Evolutionary conservation across 2,797 vertebrate genomes (phyloP).

Genomic region (Characodon lateralis): DNA sequence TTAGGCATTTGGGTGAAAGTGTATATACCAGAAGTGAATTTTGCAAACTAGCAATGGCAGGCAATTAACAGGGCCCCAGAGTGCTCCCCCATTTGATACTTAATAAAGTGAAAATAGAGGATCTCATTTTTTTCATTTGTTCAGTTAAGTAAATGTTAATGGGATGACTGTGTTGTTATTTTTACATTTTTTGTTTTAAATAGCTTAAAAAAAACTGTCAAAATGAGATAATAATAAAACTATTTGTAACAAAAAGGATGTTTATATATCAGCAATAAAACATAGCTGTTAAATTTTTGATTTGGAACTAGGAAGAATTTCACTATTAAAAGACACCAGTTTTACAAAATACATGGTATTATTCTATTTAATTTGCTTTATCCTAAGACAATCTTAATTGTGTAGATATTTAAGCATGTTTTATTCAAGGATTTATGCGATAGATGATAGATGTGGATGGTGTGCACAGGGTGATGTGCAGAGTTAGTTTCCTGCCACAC

Average conservation of each 20-base stretch:
- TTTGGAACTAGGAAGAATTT: neutral
- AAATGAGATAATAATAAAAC: neutral
- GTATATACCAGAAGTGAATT: neutral
- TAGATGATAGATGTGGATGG: too few species aligned
- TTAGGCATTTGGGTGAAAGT: neutral
- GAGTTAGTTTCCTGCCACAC: too few species aligned
- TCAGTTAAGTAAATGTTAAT: neutral
- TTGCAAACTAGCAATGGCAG: neutral
- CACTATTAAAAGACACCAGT: neutral
- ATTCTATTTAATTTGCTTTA: neutral
- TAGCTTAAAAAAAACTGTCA: neutral
- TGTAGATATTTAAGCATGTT: neutral
- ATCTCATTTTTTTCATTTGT: neutral
- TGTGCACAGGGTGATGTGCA: too few species aligned
- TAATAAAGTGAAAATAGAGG: neutral
- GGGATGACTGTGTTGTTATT: neutral
- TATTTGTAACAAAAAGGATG: neutral
- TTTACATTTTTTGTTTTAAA: neutral
- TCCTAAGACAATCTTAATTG: neutral
- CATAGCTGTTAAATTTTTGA: neutral
- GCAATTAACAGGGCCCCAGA: neutral
- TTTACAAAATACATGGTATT: neutral
- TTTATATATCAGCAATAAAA: neutral
- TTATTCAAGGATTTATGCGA: too few species aligned
- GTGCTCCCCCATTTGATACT: neutral